Conservation (phyloP, 2,888 invertebrate species). For the Tenthredo mesomela region DNA sequence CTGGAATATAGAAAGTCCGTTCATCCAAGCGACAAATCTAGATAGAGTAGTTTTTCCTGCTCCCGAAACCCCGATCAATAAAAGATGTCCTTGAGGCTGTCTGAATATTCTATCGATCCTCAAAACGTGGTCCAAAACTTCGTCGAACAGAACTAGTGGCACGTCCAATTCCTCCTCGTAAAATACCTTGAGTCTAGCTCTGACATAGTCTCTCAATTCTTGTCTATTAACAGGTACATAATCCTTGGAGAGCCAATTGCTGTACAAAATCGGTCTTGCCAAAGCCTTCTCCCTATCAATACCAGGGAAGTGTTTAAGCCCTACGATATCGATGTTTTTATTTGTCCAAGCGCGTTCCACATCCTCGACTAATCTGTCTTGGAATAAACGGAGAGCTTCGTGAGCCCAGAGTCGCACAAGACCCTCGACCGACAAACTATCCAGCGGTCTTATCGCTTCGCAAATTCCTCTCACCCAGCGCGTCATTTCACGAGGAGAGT, state of each 20-base stretch:
- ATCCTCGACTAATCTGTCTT: conserved; percentile 96
- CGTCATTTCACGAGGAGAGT: conserved; percentile 99
- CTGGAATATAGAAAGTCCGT: conserved; percentile 99
- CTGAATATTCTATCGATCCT: conserved; percentile 99
- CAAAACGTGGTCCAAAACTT: conserved; percentile 99
- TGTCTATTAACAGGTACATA: conserved; percentile 98
- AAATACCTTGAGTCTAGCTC: conserved; percentile 97
- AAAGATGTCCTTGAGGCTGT: conserved; percentile 98
- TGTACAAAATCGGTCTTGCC: conserved; percentile 97
- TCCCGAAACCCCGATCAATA: conserved; percentile 99
- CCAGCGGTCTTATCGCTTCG: conserved; percentile 98
- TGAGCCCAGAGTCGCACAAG: conserved; percentile 99
- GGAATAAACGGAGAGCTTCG: conserved; percentile 98
- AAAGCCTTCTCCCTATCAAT: conserved; percentile 92
- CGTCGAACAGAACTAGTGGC: conserved; percentile 98
- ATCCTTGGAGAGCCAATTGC: conserved; percentile 99
- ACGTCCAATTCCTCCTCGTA: conserved; percentile 99
- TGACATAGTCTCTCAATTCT: conserved; percentile 96
- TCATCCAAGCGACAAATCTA: conserved; percentile 99
- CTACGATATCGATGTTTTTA: conserved; percentile 96
- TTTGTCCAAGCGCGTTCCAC: conserved; percentile 98
- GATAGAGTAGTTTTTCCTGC: conserved; percentile 99
- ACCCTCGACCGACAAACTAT: conserved; percentile 94
- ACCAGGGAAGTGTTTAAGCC: conserved; percentile 96
- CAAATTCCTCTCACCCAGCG: conserved; percentile 99